Evolutionary conservation across 2,113 vertebrate species (phyloP), one percentile per base, ranked within the genome.

Genomic region (Proterorhinus semilunaris): DNA sequence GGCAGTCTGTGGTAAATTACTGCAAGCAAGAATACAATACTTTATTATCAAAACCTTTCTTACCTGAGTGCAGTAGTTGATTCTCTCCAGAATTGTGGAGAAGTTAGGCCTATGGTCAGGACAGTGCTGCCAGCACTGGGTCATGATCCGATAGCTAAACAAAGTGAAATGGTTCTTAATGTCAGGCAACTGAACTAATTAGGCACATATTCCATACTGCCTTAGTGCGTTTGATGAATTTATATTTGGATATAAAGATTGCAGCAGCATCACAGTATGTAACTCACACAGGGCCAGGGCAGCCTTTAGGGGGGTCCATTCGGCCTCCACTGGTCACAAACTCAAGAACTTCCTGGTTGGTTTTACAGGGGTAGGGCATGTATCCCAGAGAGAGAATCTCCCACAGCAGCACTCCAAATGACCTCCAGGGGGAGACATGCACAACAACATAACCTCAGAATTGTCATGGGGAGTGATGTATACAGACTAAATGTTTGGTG

Each of bases 381-480:
- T 95, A 98, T 17, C 96, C 96, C 79, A 98, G 84, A 42, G 95
- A 98, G 80, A 97, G 94, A 81, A 97, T 95, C 88, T 98, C 95
- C 95, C 96, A 96, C 13, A 98, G 94, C 61, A 98, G 89, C 50
- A 97, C 95, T 43, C 97, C 96, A 78, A 98, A 98, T 15, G 96
- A 98, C 96, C 96, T 99, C 86, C 75, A 83, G 86, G 80, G 71
- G 91, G 91, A 86, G 87, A 82, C 76, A 87, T 50, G 78, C 73
- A 59, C 65, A 78, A 42, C 51, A 62, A 55, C 59, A 51, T 53
- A 54, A 8, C 9, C 9, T 17, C n/a, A 21, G 44, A 36, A 36
- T 36, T 36, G 27, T 36, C 27, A 36, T 5, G 27, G 27, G 2
- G 4, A 36, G 27, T 36, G 27, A 36, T 36, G 27, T 36, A 36